Conservation (phyloP, 1,140 invertebrate genomes). For the Neelides sp. region DNA sequence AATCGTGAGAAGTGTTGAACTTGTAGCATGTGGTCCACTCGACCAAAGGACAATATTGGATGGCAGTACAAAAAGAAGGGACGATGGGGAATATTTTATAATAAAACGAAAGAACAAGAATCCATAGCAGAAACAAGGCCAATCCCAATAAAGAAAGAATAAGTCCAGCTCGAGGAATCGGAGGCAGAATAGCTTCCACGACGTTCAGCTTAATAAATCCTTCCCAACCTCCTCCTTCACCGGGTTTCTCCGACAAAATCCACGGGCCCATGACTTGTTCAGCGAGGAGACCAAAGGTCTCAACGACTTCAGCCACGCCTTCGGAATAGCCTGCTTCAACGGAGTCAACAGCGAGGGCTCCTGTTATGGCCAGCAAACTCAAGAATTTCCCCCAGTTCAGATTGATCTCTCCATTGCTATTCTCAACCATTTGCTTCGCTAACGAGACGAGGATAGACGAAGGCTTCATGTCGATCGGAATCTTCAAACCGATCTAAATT, state of each 20-base stretch:
- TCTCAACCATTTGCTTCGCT: constrained; percentile 23
- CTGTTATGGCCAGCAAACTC: constrained; percentile 19
- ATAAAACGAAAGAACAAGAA: not conserved
- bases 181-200: constrained; percentile 19
- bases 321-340: constrained; percentile 26
- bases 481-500: constrained; percentile 18
- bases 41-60: too few species aligned
- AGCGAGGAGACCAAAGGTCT: constrained; percentile 26
- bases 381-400: constrained; percentile 29
- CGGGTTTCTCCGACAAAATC: constrained; percentile 16
- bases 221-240: constrained; percentile 21
- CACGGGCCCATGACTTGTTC: constrained; percentile 29
- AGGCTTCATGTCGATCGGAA: constrained; percentile 26
- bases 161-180: constrained; percentile 21
- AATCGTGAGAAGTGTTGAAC: too few species aligned
- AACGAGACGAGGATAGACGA: constrained; percentile 22
- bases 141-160: constrained; percentile 12
- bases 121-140: not conserved
- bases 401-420: constrained; percentile 13
- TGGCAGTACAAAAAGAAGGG: too few species aligned
- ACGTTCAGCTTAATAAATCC: constrained; percentile 24
- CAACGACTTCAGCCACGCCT: constrained; percentile 26
- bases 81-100: too few species aligned
- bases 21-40: too few species aligned
- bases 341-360: constrained; percentile 26